Evolutionary conservation across 1,140 invertebrate species (phyloP), one percentile per base, ranked within the genome.

Genomic region (Euglossa dilemma): DNA sequence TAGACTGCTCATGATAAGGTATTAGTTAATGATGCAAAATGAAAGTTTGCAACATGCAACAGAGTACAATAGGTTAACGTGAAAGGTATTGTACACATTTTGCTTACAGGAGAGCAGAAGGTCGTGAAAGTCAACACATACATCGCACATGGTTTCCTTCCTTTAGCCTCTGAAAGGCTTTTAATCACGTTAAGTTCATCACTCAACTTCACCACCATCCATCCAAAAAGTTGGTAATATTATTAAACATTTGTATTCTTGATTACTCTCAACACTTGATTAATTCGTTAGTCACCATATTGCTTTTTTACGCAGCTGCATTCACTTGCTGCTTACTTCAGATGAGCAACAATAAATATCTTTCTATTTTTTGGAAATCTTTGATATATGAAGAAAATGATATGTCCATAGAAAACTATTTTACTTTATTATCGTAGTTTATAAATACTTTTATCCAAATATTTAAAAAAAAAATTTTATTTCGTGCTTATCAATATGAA

Each of bases 81-180:
- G 64, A 78, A 80, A 79, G 67, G 50, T 79, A 87, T 80, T 87
- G 87, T 89, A 83, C 84, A 86, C 93, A 94, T 93, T 93, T 93
- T 92, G 95, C 96, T 97, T 96, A 97, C 96, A 97, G 92, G 96
- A 96, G 92, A 96, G 94, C 94, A 97, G 95, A 94, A 97, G 95
- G 94, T 97, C 96, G 93, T 96, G 95, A 95, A 97, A 97, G 93
- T 97, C 96, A 87, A 96, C 96, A 95, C 96, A 97, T 95, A 96
- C 96, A 96, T 97, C 96, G 95, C 96, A 97, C 96, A 97, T 97
- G 94, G 90, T 94, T 93, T 66, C 67, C 84, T 87, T 63, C 85
- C 89, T 89, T 88, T 88, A 90, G 88, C 89, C 89, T 75, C 83
- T 57, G 63, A 70, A 70, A 89, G 89, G 95, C 95, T 95, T 83